A percentile compares a stretch with the other conserved stretches of the same genome.
These are phyloP conservation scores for Struthidea cinerea DNA, from an alignment of 2,113 vertebrate species.

Conservation along the genomic window DNA sequence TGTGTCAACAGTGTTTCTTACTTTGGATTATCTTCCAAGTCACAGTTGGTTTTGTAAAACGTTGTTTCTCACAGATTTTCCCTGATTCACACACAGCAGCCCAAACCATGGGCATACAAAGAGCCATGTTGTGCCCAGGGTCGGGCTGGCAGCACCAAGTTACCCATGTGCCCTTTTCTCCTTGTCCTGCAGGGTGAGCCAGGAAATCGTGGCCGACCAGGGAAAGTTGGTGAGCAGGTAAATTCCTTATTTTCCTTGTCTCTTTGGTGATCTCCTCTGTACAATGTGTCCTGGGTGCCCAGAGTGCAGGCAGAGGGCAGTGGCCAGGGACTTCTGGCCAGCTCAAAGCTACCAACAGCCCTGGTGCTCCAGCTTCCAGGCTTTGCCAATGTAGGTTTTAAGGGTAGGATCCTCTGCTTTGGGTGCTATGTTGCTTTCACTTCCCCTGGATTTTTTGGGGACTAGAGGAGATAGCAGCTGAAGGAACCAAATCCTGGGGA, in stretches of 20 bases:
- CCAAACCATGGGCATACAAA: not conserved
- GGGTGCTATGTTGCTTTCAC: not conserved
- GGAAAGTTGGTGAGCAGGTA: conserved; percentile 89
- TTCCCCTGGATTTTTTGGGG: not conserved
- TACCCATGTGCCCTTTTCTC: not conserved
- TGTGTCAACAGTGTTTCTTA: not conserved
- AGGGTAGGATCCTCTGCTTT: not conserved
- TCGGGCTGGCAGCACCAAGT: not conserved
- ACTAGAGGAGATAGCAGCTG: not conserved
- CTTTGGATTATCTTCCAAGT: not conserved
- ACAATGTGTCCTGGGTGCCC: not conserved
- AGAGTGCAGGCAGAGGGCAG: not conserved
- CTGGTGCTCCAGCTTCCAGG: not conserved
- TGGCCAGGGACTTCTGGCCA: not conserved
- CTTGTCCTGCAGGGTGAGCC: conserved; percentile 82
- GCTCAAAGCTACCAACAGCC: not conserved
- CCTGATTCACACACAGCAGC: not conserved
- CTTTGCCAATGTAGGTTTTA: not conserved
- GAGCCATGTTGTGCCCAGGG: not conserved
- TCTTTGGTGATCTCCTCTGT: not conserved
- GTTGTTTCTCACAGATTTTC: not conserved
- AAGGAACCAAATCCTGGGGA: not conserved
- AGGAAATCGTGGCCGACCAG: conserved; percentile 82
- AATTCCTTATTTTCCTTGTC: conserved; percentile 9
- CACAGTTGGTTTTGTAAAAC: not conserved